Evolutionary conservation across 2,113 vertebrate genomes (phyloP).

Genomic region (Panthera leo): DNA sequence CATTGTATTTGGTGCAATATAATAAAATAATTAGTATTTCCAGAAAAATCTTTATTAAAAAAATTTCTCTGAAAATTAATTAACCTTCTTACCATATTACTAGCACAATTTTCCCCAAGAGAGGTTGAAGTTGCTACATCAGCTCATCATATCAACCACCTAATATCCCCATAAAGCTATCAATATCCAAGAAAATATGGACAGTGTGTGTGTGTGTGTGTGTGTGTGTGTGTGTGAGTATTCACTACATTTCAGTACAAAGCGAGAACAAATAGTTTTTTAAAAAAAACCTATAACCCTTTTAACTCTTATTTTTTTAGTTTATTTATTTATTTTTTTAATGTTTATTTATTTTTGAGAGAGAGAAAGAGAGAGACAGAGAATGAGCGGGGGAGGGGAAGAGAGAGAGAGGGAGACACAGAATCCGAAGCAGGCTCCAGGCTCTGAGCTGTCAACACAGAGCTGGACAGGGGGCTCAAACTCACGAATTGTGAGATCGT

Average conservation of each 20-base stretch:
- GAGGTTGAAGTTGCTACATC: background rate
- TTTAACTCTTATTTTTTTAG: background rate
- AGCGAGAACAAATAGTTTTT: background rate
- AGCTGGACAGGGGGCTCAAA: no score
- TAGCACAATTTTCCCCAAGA: background rate
- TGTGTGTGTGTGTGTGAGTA: background rate
- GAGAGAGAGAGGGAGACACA: no score
- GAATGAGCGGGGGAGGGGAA: no score
- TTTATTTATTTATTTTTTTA: no score
- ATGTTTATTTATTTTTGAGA: background rate
- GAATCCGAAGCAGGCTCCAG: no score
- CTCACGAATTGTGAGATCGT: no score
- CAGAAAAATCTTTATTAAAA: background rate
- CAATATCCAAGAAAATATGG: background rate
- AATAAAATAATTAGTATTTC: background rate
- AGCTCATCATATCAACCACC: background rate
- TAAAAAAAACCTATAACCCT: background rate
- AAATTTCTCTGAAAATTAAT: constrained; percentile 14
- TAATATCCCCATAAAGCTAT: background rate
- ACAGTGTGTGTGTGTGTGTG: background rate
- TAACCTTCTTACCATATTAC: background rate
- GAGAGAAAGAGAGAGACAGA: no score
- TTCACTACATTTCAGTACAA: constrained; percentile 15
- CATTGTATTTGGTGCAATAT: background rate
- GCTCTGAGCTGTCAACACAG: no score